phyloP scores from a whole-genome alignment of 2,888 invertebrate species.

The Agrotis exclamationis region DNA sequence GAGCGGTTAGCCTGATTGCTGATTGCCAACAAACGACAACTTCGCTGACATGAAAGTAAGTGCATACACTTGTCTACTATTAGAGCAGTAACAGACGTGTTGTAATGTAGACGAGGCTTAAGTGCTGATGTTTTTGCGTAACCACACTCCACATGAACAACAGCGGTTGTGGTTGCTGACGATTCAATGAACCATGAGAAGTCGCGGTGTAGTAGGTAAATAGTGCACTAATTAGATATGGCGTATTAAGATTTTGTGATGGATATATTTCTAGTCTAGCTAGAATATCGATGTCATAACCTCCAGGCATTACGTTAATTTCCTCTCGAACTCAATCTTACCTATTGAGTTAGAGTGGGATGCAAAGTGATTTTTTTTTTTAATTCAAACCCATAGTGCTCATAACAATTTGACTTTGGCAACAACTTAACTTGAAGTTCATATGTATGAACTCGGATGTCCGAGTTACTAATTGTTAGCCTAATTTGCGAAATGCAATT shows the following conservation, averaged over 20 bases:
- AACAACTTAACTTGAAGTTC: no score
- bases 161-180: constrained; percentile 50
- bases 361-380: not conserved
- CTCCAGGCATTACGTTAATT: not conserved
- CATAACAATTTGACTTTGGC: no score
- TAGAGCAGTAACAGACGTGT: not conserved
- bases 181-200: constrained; percentile 48
- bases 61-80: constrained; percentile 4
- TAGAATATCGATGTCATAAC: constrained; percentile 36
- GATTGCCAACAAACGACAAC: constrained; percentile 12
- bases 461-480: no score
- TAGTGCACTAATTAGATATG: constrained; percentile 39
- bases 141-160: constrained; percentile 23
- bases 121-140: constrained; percentile 18
- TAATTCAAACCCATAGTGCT: no score
- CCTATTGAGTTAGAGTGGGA: not conserved
- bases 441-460: no score
- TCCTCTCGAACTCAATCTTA: no score
- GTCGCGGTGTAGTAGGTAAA: constrained; percentile 25
- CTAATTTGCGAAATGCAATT: no score
- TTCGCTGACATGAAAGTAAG: constrained; percentile 7
- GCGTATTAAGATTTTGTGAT: constrained; percentile 21
- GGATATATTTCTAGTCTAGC: constrained; percentile 12
- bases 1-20: not conserved
- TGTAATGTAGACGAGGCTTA: constrained; percentile 26